Evolutionary conservation across 2,888 invertebrate genomes (phyloP).

Genomic region (Invenusta paracnida): DNA sequence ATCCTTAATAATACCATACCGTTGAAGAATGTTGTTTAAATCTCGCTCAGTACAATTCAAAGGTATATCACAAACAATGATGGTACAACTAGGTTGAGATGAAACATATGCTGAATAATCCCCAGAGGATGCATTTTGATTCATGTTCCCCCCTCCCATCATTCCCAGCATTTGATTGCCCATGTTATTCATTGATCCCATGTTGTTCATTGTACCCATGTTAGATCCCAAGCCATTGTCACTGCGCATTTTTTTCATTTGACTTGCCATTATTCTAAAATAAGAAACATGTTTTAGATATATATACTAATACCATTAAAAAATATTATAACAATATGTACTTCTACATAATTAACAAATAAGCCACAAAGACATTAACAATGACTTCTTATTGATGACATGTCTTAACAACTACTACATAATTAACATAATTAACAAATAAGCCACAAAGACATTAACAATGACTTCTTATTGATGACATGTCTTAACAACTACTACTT

Average conservation of each 20-base stretch:
- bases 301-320: too few species aligned
- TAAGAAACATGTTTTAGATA: too few species aligned
- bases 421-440: too few species aligned
- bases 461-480: too few species aligned
- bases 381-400: too few species aligned
- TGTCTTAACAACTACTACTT: too few species aligned
- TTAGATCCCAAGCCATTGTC: background rate
- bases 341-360: too few species aligned
- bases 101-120: background rate
- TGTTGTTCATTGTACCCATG: background rate
- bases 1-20: constrained; percentile 34
- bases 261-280: background rate
- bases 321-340: too few species aligned
- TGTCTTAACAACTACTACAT: too few species aligned
- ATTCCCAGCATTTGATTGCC: background rate
- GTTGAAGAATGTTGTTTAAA: constrained; percentile 9
- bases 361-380: too few species aligned
- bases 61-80: constrained; percentile 34
- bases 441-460: too few species aligned
- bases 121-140: too few species aligned
- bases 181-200: background rate
- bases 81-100: constrained; percentile 7
- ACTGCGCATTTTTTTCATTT: background rate
- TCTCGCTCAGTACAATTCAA: constrained; percentile 33
- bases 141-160: background rate